These are phyloP conservation scores for Gambusia holbrooki DNA, from an alignment of 2,113 vertebrate genomes.

Conservation along the genomic window DNA sequence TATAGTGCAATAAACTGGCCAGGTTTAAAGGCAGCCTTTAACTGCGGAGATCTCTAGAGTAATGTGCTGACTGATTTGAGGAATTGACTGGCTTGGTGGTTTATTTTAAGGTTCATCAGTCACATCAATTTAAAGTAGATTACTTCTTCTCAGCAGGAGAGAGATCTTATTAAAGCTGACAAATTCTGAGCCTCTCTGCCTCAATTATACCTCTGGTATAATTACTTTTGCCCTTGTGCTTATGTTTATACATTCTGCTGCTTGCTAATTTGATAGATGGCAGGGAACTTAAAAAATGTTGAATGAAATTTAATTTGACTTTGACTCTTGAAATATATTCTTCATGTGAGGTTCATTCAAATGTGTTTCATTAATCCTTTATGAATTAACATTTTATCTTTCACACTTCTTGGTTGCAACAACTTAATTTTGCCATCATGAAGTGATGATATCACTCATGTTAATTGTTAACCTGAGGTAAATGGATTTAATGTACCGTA, in stretches of 20 bases:
- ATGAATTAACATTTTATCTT: no score
- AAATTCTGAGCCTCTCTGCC: constrained; percentile 47
- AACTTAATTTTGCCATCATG: no score
- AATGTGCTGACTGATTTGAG: constrained; percentile 58
- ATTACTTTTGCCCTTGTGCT: constrained; percentile 56
- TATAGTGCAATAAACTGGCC: neutral
- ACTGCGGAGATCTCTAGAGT: constrained; percentile 36
- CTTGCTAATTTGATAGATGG: constrained; percentile 33
- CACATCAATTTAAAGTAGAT: constrained; percentile 61
- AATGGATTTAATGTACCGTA: no score
- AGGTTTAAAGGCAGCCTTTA: constrained; percentile 23
- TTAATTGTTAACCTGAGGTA: no score
- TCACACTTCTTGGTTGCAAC: no score
- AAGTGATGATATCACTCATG: no score
- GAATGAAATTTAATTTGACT: neutral
- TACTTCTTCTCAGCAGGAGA: constrained; percentile 58
- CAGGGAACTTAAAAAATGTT: neutral
- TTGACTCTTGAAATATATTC: neutral
- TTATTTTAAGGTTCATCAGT: constrained; percentile 66
- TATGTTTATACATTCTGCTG: constrained; percentile 26
- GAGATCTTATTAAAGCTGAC: constrained; percentile 55
- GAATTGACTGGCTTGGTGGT: constrained; percentile 47
- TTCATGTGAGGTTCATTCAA: neutral
- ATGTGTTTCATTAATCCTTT: no score
- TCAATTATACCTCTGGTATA: constrained; percentile 36